phyloP scores from a whole-genome alignment of 2,797 vertebrate species.

The Dicrostonyx torquatus region DNA sequence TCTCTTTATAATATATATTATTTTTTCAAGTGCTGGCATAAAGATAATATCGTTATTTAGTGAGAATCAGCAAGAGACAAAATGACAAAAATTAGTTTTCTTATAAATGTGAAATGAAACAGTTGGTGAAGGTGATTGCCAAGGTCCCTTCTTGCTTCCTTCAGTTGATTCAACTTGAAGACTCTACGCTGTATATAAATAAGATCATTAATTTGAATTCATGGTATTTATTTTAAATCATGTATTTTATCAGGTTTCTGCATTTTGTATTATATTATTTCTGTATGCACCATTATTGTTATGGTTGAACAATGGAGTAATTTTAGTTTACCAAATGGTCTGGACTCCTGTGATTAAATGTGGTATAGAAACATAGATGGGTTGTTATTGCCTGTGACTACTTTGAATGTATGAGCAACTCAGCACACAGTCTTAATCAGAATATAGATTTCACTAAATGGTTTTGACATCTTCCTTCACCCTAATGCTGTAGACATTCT shows the following conservation, averaged over 20 bases:
- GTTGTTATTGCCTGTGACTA: constrained; percentile 64
- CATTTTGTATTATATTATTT: constrained; percentile 36
- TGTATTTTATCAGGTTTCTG: constrained; percentile 21
- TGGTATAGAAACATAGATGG: constrained; percentile 52
- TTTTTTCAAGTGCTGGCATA: constrained; percentile 60
- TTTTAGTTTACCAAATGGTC: constrained; percentile 64
- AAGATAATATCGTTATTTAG: constrained; percentile 70
- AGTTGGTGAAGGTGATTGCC: constrained; percentile 26
- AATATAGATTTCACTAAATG: constrained; percentile 79
- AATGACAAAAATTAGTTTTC: constrained; percentile 65
- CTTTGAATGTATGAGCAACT: constrained; percentile 70
- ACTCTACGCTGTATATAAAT: constrained; percentile 65
- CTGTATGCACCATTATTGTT: constrained; percentile 38
- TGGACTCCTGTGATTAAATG: constrained; percentile 67
- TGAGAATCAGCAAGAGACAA: constrained; percentile 60
- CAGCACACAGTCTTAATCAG: constrained; percentile 73
- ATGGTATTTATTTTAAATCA: constrained; percentile 59
- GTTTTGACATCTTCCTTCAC: constrained; percentile 75
- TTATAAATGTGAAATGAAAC: constrained; percentile 65
- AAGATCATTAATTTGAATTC: constrained; percentile 69
- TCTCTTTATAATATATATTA: constrained; percentile 38
- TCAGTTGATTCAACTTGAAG: constrained; percentile 36
- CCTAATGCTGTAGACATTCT: constrained; percentile 67
- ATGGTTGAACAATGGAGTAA: constrained; percentile 33
- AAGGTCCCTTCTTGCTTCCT: constrained; percentile 52